Evolutionary conservation across 2,797 vertebrate species (phyloP).

Genomic region (Sylvilagus floridanus): DNA sequence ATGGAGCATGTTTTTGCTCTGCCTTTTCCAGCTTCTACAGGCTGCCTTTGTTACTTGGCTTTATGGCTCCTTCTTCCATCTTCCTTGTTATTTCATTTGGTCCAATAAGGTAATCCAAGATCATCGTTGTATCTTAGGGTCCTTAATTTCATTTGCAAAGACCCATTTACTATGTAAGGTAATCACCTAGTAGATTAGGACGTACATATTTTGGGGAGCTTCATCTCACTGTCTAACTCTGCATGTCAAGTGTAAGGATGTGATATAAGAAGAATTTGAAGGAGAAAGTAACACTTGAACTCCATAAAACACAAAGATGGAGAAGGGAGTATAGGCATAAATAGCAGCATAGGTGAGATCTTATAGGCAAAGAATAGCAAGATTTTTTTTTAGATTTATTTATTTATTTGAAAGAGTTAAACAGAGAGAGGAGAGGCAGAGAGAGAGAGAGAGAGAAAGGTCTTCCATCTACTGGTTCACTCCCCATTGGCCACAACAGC

Average conservation of each 20-base stretch:
- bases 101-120: background rate
- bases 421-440: too few relatives aligned
- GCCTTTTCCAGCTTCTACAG: background rate
- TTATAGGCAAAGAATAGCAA: background rate
- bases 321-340: background rate
- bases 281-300: background rate
- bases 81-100: background rate
- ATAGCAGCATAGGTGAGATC: background rate
- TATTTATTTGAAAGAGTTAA: too few relatives aligned
- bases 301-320: background rate
- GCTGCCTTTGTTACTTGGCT: background rate
- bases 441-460: too few relatives aligned
- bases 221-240: background rate
- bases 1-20: background rate
- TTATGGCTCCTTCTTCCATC: background rate
- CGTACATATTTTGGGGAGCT: background rate
- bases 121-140: background rate
- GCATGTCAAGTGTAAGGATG: background rate
- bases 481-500: too few relatives aligned
- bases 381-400: too few relatives aligned
- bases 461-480: too few relatives aligned
- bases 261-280: background rate
- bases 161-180: background rate
- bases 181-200: background rate
- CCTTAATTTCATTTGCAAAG: background rate